Base-by-base conservation (phyloP, 1,140 invertebrate genomes). In the Aphidius gifuensis region DNA sequence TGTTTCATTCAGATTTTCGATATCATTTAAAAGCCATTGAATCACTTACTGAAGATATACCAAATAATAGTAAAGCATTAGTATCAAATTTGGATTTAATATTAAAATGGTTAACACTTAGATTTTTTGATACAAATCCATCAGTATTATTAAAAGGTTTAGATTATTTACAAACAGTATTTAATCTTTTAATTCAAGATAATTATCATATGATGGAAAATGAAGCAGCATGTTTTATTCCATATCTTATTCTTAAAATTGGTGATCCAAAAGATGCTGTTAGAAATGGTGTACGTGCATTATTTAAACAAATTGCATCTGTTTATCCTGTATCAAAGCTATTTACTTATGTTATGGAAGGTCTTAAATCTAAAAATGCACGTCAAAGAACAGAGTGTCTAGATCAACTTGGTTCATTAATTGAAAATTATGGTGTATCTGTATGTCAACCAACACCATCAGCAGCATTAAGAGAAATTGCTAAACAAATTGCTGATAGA, bases 51-150 rank as follows among this genome's bases (percentile, higher is more conserved):
- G 93, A 96, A 83, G 92, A 94, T 81, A 79, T 95, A 39, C 83
- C 87, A 6, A 86, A 84, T 23, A 90, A 92, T 67, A 85, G 86
- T 11, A 86, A 88, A 71, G 91, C 93, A 5, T 84, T 96, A 23
- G 86, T 95, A 40, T 88, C 88, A 9, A 99, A 98, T 82, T 82
- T 98, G 58, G 97, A 99, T 83, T 81, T 99, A 47, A 90, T 99
- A 62, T 82, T 99, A 9, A 97, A 97, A 78, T 99, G 97, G 97
- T 76, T 98, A 63, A 97, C 96, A 0, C 76, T 99, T 11, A 83
- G 96, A 66, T 99, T 99, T 79, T 98, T 97, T 71, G 97, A 99
- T 82, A 99, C 97, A 8, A 99, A 99, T 83, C 96, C 97, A 21
- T 96, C 94, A 38, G 96, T 99, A 40, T 83, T 99, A 42, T 83